Base-by-base conservation (phyloP, 2,888 invertebrate species). In the Argynnis bischoffii region DNA sequence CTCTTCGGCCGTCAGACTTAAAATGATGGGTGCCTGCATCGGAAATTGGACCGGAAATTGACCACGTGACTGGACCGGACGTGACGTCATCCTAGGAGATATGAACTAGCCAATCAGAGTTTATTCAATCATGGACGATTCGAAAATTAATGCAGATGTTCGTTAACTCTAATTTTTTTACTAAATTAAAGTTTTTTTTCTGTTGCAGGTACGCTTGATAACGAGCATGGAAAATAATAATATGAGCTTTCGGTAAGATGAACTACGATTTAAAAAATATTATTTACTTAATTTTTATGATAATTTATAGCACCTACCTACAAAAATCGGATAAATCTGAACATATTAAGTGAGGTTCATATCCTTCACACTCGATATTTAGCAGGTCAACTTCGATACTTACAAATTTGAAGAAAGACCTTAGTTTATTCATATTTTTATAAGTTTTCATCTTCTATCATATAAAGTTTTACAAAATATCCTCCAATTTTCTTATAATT, bases 31-130 rank as follows among this genome's bases (percentile, higher is more conserved):
- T 77, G 81, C 79, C 83, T 84, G 83, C 83, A 83, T 81, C 79
- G 90, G 89, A 91, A 87, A 88, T 90, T 85, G 84, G 74, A 77
- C 81, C 82, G 91, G 91, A 92, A 90, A 91, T 91, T 84, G 86
- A 81, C 82, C 86, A 87, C 84, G 86, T 87, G 88, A 85, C 87
- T 81, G 78, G 80, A 78, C 83, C 86, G 88, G 89, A 87, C 79
- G 81, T 81, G 83, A 82, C 87, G 86, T 86, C 87, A 87, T 86
- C 83, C 83, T 79, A 80, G 81, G 82, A 83, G 84, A 85, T 84
- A 83, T 80, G 85, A 84, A 86, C 87, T 84, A 83, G 86, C 88
- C 89, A 90, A 91, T 90, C 89, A 85, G 80, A 72, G 78, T 73
- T 77, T 79, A 85, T 89, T 90, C 85, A 88, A 89, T 90, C 89